Conservation (phyloP, 2,113 vertebrate species). For the Dissostichus mawsoni region DNA sequence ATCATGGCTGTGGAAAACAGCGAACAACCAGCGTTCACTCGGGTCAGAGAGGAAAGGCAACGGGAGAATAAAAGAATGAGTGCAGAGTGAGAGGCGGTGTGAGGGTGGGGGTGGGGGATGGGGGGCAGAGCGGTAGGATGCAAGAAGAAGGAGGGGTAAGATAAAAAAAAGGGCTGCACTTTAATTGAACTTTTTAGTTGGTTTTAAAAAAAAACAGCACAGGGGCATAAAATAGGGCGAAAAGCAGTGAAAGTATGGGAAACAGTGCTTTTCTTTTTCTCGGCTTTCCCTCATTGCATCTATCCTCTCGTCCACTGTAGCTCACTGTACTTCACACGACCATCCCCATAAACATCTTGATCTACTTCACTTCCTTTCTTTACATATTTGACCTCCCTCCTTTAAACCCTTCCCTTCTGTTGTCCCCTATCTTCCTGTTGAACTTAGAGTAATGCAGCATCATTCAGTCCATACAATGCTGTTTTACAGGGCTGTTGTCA, state of each 20-base stretch:
- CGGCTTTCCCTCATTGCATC: constrained; percentile 33
- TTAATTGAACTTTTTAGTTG: constrained; percentile 71
- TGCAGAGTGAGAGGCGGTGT: constrained; percentile 78
- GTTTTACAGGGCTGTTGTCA: constrained; percentile 54
- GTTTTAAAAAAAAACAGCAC: constrained; percentile 51
- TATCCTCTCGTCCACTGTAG: not conserved
- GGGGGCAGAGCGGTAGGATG: constrained; percentile 41
- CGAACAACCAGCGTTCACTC: constrained; percentile 66
- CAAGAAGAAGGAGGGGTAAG: constrained; percentile 49
- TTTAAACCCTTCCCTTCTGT: constrained; percentile 18
- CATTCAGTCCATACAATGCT: constrained; percentile 15
- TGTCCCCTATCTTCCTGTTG: constrained; percentile 34
- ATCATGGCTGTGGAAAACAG: constrained; percentile 46
- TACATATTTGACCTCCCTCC: constrained; percentile 21
- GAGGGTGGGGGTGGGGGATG: constrained; percentile 42
- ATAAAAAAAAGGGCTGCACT: constrained; percentile 62
- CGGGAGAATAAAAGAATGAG: constrained; percentile 80
- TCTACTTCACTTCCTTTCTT: constrained; percentile 25
- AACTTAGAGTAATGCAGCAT: constrained; percentile 35
- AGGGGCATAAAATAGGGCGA: constrained; percentile 56
- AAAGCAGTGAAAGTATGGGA: constrained; percentile 70
- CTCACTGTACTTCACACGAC: constrained; percentile 24
- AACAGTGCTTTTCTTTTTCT: constrained; percentile 70
- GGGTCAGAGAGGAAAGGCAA: constrained; percentile 72
- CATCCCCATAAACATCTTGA: constrained; percentile 13